A percentile compares a stretch with the other conserved stretches of the same genome.
Evolutionary conservation across 2,888 invertebrate genomes (phyloP).

Genomic region (Callyntrura sp.): DNA sequence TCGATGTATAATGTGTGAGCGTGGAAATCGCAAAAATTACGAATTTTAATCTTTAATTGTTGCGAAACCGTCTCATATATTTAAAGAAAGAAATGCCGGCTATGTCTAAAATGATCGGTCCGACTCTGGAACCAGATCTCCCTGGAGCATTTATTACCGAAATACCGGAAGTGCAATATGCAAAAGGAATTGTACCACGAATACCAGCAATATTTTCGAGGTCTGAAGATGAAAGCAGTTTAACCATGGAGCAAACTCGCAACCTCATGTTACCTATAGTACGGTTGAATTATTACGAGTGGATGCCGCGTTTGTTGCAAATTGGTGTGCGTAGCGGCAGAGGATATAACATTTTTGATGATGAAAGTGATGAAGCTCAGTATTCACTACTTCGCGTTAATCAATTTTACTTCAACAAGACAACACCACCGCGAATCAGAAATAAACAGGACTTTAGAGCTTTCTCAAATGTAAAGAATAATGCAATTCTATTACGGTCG

Average conservation of each 20-base stretch:
- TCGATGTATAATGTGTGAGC: not conserved
- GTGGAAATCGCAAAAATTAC: not conserved
- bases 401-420: conserved; percentile 54
- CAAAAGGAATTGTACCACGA: conserved; percentile 36
- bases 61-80: not conserved
- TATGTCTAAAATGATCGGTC: conserved; percentile 13
- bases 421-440: conserved; percentile 8
- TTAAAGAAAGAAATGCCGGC: conserved; percentile 16
- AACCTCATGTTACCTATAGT: not conserved
- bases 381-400: conserved; percentile 30
- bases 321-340: not conserved
- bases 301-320: conserved; percentile 35
- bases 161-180: conserved; percentile 52
- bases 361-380: conserved; percentile 47
- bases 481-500: too few species aligned
- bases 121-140: conserved; percentile 53
- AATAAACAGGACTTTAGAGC: not conserved
- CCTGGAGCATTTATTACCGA: conserved; percentile 57
- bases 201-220: conserved; percentile 52
- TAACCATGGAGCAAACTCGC: not conserved
- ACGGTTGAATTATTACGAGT: not conserved
- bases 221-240: conserved; percentile 40
- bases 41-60: not conserved
- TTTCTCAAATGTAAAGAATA: conserved; percentile 30
- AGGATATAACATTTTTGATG: not conserved